Percentiles rank a stretch among this genome's conserved stretches.
phyloP scores from a whole-genome alignment of 2,113 vertebrate species.

The Corynorhinus townsendii region DNA sequence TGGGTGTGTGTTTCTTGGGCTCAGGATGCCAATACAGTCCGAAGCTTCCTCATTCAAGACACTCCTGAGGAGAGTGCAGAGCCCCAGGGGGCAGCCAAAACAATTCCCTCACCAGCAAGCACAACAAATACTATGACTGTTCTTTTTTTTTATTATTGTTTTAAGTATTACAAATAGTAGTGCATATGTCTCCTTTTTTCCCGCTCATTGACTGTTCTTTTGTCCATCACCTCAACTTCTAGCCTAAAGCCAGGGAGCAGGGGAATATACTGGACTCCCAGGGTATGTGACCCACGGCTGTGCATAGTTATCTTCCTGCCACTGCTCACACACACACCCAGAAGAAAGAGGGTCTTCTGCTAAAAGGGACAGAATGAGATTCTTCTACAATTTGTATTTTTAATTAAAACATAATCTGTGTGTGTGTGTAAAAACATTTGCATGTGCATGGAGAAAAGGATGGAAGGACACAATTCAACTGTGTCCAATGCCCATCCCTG shows the following conservation, averaged over 20 bases:
- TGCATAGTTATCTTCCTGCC: too few relatives aligned
- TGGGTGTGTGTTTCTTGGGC: neutral
- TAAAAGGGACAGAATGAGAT: neutral
- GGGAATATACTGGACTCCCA: neutral
- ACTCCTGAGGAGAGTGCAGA: neutral
- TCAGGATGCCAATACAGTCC: neutral
- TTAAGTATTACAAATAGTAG: too few relatives aligned
- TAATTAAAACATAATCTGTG: neutral
- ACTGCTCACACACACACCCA: neutral
- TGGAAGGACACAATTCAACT: neutral
- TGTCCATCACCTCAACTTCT: neutral
- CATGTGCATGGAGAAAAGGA: neutral
- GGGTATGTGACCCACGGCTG: neutral
- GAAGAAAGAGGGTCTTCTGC: neutral
- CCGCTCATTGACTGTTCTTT: neutral
- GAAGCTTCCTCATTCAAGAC: neutral
- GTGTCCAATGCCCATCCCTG: neutral
- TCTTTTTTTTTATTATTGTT: too few relatives aligned
- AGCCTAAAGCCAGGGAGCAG: neutral
- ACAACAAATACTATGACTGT: neutral
- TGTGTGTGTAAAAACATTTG: neutral
- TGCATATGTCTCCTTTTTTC: too few relatives aligned
- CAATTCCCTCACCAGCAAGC: neutral
- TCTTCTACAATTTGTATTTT: neutral
- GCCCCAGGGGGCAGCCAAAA: neutral